A percentile compares a stretch with the other conserved stretches of the same genome.
phyloP scores from a whole-genome alignment of 2,888 invertebrate species.

The Hermaeophaga mercurialis region DNA sequence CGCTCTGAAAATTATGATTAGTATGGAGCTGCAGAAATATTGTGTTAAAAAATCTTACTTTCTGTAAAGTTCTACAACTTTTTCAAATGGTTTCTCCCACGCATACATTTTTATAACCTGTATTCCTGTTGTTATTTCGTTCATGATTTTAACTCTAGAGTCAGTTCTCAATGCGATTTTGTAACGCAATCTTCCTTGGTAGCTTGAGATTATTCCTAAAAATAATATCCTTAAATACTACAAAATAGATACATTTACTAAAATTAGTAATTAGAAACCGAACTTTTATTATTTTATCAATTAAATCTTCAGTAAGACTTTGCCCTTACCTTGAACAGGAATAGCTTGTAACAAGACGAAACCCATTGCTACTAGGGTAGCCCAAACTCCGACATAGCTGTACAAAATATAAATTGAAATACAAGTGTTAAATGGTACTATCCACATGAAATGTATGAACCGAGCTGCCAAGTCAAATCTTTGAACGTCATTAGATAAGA shows the following conservation, averaged over 20 bases:
- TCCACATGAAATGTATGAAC: constrained; percentile 78
- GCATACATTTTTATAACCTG: constrained; percentile 81
- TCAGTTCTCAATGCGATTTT: constrained; percentile 64
- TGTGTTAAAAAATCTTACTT: constrained; percentile 57
- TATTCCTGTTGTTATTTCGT: constrained; percentile 74
- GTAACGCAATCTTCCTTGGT: constrained; percentile 56
- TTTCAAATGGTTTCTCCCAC: constrained; percentile 74
- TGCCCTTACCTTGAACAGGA: constrained; percentile 62
- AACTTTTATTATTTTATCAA: too few species aligned
- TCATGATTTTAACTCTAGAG: constrained; percentile 72
- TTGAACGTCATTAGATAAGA: constrained; percentile 84
- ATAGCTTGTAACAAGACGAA: constrained; percentile 62
- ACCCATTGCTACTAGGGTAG: constrained; percentile 66
- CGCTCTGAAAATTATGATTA: constrained; percentile 32
- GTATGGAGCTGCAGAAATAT: background rate
- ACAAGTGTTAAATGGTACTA: constrained; percentile 76
- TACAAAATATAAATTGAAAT: constrained; percentile 68
- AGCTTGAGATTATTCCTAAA: constrained; percentile 42
- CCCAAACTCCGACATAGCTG: constrained; percentile 58
- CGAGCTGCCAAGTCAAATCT: constrained; percentile 75
- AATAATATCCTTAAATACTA: background rate
- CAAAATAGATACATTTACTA: background rate
- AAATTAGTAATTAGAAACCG: background rate
- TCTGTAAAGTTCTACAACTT: constrained; percentile 65
- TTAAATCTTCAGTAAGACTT: too few species aligned